Base-by-base conservation (phyloP, 2,888 invertebrate genomes). In the Drosophila paramelanica region DNA sequence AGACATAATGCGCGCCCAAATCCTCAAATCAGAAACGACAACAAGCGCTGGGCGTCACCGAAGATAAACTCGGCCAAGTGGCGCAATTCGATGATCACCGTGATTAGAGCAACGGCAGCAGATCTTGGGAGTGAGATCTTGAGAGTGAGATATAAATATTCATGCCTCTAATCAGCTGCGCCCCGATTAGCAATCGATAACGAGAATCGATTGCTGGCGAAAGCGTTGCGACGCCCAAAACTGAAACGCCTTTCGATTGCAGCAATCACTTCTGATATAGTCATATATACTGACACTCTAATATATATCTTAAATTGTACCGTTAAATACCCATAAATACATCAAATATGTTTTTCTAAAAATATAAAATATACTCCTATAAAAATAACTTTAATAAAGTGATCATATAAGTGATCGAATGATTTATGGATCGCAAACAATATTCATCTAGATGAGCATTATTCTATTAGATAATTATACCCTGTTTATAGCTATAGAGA, bases 1-100 rank as follows among this genome's bases (percentile, higher is more conserved):
- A 84, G 86, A 78, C 84, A 83, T 84, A 84, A 77, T 50, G 36
- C 62, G 23, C 68, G 39, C 62, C 52, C 46, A 61, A 66, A 67
- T 67, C 62, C 38, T 43, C 52, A 51, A 55, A 50, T 58, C 62
- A 43, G 36, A 31, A 43, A 38, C 64, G 41, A 66, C 66, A 59
- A 25, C 49, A 47, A 43, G 33, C 25, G 31, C 45, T 67, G 49
- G 43, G 50, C 53, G 49, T 73, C 27, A 25, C 66, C 68, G 41
- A 17, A 64, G 67, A 69, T 66, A 75, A 79, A 58, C 75, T 53
- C 17, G 36, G 25, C 13, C 51, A 72, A 66, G 33, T 59, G 46
- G 38, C 43, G 51, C 72, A 61, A 67, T 53, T 42, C 13, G 25
- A 49, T 67, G 65, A 84, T 79, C 59, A 80, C 70, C 64, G 55